phyloP scores from a whole-genome alignment of 2,113 vertebrate genomes.

The Trochalopteron elliotii region DNA sequence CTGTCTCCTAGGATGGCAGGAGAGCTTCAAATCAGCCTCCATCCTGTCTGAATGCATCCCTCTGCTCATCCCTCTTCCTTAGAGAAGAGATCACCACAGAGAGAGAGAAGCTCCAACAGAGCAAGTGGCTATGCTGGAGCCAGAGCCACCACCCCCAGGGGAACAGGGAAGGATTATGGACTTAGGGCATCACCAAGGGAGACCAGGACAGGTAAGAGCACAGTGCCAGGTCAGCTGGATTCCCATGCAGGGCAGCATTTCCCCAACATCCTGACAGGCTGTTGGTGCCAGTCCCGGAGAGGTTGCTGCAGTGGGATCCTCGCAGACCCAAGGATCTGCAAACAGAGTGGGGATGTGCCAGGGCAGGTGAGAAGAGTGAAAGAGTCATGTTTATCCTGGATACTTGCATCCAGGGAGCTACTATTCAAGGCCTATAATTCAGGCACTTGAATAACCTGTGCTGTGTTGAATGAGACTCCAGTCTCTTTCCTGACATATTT shows the following conservation, averaged over 20 bases:
- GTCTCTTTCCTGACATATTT: background rate
- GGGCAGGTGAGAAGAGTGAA: background rate
- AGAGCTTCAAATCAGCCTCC: background rate
- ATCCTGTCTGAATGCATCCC: background rate
- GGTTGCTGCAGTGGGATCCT: background rate
- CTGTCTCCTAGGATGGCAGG: background rate
- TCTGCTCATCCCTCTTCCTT: background rate
- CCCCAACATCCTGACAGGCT: background rate
- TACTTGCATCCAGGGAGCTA: conserved; percentile 14
- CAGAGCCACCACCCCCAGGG: background rate
- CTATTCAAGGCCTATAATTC: conserved; percentile 36
- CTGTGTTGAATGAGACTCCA: background rate
- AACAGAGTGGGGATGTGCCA: background rate
- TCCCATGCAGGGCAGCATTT: background rate
- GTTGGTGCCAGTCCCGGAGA: background rate
- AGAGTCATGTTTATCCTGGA: background rate
- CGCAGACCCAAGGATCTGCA: background rate
- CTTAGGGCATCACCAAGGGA: background rate
- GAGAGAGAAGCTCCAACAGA: background rate
- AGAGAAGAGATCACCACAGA: background rate
- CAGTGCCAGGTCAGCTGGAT: background rate
- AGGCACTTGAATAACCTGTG: background rate
- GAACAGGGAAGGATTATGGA: background rate
- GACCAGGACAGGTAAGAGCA: background rate
- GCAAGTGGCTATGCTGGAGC: background rate